Conservation (phyloP, 92 coral and sea anemone genomes). For the Muricea muricata region DNA sequence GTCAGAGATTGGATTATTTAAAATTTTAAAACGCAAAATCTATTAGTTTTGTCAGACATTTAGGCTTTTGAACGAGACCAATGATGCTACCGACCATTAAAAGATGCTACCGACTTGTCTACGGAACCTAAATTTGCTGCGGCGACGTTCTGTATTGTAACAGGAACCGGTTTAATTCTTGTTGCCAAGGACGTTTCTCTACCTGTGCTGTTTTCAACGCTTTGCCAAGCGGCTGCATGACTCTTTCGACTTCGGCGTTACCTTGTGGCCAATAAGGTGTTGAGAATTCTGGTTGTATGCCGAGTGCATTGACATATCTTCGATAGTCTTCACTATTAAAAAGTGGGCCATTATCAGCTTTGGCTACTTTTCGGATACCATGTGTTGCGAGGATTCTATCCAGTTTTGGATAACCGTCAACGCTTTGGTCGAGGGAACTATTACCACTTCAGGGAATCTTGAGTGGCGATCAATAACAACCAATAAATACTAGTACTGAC, state of each 20-base stretch:
- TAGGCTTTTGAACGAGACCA: too few relatives aligned
- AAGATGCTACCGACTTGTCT: too few relatives aligned
- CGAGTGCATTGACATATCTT: neutral
- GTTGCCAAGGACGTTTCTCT: constrained; percentile 17
- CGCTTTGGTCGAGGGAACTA: constrained; percentile 22
- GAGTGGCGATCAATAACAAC: neutral
- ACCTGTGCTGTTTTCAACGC: neutral
- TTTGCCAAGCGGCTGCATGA: constrained; percentile 20
- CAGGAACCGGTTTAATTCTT: neutral
- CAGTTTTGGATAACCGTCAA: constrained; percentile 30
- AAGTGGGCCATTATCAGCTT: neutral
- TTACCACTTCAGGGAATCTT: neutral
- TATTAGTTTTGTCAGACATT: too few relatives aligned
- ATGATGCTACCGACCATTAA: too few relatives aligned
- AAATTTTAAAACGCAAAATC: too few relatives aligned
- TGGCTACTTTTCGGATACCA: neutral
- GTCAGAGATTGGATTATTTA: too few relatives aligned
- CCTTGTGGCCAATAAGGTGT: constrained; percentile 23
- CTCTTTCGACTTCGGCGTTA: constrained; percentile 5
- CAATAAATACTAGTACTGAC: neutral
- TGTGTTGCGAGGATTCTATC: neutral
- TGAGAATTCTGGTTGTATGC: neutral
- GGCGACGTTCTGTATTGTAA: constrained; percentile 4
- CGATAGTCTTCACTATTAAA: neutral
- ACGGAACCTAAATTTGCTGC: too few relatives aligned